These are phyloP conservation scores for Heliconius hortense DNA, from an alignment of 2,888 invertebrate species.

Conservation along the genomic window DNA sequence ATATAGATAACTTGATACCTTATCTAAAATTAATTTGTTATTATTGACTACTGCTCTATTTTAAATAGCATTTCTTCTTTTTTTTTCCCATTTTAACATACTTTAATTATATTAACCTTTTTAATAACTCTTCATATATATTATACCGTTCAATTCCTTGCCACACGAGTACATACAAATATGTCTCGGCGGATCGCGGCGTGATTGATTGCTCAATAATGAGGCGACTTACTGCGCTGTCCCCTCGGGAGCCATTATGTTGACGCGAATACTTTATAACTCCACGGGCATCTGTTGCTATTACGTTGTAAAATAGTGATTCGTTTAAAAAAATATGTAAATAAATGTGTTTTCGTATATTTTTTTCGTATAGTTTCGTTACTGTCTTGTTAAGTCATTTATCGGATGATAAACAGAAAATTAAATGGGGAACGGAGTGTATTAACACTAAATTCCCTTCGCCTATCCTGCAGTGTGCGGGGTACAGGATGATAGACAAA, in stretches of 20 bases:
- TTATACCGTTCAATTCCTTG: neutral
- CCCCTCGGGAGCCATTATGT: constrained; percentile 22
- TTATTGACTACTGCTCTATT: no score
- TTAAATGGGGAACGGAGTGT: no score
- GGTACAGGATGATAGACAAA: no score
- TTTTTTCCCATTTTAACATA: neutral
- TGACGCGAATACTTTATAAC: constrained; percentile 16
- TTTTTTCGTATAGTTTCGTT: no score
- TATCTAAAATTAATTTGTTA: no score
- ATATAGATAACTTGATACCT: no score
- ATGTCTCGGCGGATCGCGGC: constrained; percentile 40
- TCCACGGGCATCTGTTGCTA: neutral
- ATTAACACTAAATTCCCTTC: no score
- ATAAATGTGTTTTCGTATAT: neutral
- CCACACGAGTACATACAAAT: constrained; percentile 20
- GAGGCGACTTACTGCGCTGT: constrained; percentile 30
- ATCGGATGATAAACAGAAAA: neutral
- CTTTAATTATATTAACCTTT: neutral
- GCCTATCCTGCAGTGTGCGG: no score
- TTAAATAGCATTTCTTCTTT: no score
- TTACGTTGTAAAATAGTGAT: neutral
- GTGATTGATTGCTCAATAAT: constrained; percentile 59
- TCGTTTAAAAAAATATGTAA: neutral
- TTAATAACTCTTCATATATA: constrained; percentile 5
- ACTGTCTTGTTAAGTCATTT: neutral